A percentile compares a stretch with the other conserved stretches of the same genome.
Conservation (phyloP, 1,140 invertebrate genomes). For the Lordiphosa mommai region DNA sequence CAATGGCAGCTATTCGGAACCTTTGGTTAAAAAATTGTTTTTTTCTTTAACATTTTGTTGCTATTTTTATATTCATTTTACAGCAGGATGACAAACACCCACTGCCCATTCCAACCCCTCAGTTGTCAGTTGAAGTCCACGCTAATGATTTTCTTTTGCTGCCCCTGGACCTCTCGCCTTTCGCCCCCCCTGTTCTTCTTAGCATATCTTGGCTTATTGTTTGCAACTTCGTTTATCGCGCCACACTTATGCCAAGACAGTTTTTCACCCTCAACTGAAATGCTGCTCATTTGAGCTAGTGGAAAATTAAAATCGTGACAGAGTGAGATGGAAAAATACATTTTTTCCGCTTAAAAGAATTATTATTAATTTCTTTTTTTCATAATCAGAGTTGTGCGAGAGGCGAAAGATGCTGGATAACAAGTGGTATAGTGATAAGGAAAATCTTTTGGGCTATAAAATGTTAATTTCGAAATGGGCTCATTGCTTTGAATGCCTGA, state of each 20-base stretch:
- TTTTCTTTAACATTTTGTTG: constrained; percentile 28
- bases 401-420: no score
- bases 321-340: no score
- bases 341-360: no score
- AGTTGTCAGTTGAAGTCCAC: background rate
- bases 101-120: constrained; percentile 4
- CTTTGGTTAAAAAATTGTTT: background rate
- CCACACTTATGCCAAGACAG: background rate
- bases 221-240: background rate
- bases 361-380: no score
- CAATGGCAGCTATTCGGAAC: background rate
- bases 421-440: no score
- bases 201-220: constrained; percentile 4
- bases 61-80: constrained; percentile 37
- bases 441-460: no score
- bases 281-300: background rate
- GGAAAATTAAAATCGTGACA: background rate
- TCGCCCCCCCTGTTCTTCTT: background rate
- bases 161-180: no score
- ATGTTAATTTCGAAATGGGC: no score
- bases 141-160: constrained; percentile 12
- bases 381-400: no score
- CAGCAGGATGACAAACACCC: constrained; percentile 9
- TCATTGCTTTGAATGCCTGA: no score
- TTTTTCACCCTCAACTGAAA: background rate